Evolutionary conservation across 2,113 vertebrate species (phyloP), one percentile per base, ranked within the genome.

Genomic region (Ariopsis seemanni): DNA sequence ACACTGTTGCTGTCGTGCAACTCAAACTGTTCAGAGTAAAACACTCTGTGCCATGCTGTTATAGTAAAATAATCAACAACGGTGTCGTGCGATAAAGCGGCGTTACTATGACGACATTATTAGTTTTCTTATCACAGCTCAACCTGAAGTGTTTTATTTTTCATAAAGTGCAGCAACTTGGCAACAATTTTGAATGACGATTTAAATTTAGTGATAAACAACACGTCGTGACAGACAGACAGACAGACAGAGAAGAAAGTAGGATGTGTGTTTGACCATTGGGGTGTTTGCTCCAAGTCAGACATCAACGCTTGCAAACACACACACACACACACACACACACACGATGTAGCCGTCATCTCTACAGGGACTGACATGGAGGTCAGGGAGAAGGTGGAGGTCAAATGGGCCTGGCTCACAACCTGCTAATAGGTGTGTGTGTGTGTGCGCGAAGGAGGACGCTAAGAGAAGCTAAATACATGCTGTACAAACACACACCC

Each of bases 301-400:
- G 94, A 95, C 92, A 82, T 82, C 85, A 84, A 84, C 81, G 88
- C 88, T 78, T 74, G 58, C 84, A 84, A 86, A 81, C 88, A 88
- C 84, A 87, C 74, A 88, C n/a, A n/a, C n/a, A n/a, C n/a, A n/a
- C n/a, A n/a, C n/a, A n/a, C n/a, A n/a, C n/a, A n/a, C 74, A 90
- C 88, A 89, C 89, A 92, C 91, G 91, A 87, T 90, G 92, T 92
- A 85, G 77, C 91, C 89, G 92, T 88, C 89, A 85, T 87, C 88
- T 92, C 93, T 92, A 93, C 12, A 27, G 92, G 91, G 95, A 94
- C 69, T 89, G 87, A 86, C 89, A 84, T 94, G 25, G 95, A 96
- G 95, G 95, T 95, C 95, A 95, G 94, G 92, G 94, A 95, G 94
- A 95, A 96, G 95, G 95, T 95, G 93, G 95, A 95, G 95, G 95